Conservation (phyloP, 1,140 invertebrate genomes). For the Polyergus mexicanus region DNA sequence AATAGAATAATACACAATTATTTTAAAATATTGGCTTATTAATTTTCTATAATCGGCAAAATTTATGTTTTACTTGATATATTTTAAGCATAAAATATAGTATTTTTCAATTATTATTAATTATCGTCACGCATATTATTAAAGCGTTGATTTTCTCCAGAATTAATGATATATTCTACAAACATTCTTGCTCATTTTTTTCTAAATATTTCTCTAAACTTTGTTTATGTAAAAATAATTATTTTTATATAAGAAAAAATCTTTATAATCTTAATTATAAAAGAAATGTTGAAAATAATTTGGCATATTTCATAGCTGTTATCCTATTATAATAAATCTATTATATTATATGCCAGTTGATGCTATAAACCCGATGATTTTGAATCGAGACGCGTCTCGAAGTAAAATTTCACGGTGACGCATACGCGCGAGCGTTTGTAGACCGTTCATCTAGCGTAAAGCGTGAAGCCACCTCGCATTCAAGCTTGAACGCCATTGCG, state of each 20-base stretch:
- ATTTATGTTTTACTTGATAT: slow-evolving; percentile 5
- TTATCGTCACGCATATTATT: neutral
- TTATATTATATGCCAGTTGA: neutral
- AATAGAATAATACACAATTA: neutral
- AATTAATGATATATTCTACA: neutral
- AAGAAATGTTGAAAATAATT: neutral
- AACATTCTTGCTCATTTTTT: neutral
- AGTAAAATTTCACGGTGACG: slow-evolving; percentile 38
- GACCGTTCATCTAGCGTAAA: slow-evolving; percentile 38
- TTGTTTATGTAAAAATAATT: neutral
- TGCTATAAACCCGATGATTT: slow-evolving; percentile 22
- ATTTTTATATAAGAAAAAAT: neutral
- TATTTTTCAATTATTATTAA: neutral
- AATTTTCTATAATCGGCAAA: neutral
- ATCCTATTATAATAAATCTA: slow-evolving; percentile 35
- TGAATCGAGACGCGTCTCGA: slow-evolving; percentile 4
- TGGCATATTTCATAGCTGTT: neutral
- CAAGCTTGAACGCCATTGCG: slow-evolving; percentile 39
- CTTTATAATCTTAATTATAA: neutral
- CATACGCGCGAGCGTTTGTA: neutral
- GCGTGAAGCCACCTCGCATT: slow-evolving; percentile 24
- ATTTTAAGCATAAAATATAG: neutral
- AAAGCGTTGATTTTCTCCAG: neutral
- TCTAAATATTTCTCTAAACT: neutral
- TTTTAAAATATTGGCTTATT: neutral